phyloP scores from a whole-genome alignment of 1,140 invertebrate species.

The Magallana gigas region DNA sequence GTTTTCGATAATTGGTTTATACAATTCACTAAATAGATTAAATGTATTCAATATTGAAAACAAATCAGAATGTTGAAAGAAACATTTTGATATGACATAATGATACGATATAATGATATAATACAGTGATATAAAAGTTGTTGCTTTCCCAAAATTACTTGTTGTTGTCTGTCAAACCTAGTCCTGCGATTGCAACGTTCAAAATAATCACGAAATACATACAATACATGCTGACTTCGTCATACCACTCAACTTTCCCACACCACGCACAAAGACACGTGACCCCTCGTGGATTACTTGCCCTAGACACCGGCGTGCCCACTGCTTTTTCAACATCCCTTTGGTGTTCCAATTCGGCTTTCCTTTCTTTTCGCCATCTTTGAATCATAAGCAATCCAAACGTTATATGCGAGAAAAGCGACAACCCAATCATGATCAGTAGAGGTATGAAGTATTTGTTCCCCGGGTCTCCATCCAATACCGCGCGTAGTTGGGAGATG shows the following conservation, averaged over 20 bases:
- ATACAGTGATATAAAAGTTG: too few species aligned
- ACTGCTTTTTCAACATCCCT: background rate
- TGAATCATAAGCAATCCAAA: slow-evolving; percentile 1
- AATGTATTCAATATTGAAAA: too few species aligned
- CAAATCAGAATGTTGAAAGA: too few species aligned
- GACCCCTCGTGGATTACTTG: too few species aligned
- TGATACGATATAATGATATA: too few species aligned
- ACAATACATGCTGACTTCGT: background rate
- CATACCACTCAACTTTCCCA: background rate
- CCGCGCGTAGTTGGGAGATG: background rate
- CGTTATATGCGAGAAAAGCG: background rate
- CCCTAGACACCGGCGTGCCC: too few species aligned
- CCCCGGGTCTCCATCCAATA: background rate
- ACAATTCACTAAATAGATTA: too few species aligned
- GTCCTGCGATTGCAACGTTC: background rate
- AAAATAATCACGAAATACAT: background rate
- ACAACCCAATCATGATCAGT: background rate
- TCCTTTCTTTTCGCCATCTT: slow-evolving; percentile 13
- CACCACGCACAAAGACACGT: background rate
- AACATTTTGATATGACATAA: too few species aligned
- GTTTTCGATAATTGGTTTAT: too few species aligned
- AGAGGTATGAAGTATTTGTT: background rate
- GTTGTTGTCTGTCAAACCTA: background rate
- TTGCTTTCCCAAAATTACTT: too few species aligned
- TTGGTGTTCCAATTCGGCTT: background rate